Percentiles rank a stretch among this genome's conserved stretches.
These are phyloP conservation scores for Montipora foliosa DNA, from an alignment of 64 coral and sea anemone species.

Conservation along the genomic window DNA sequence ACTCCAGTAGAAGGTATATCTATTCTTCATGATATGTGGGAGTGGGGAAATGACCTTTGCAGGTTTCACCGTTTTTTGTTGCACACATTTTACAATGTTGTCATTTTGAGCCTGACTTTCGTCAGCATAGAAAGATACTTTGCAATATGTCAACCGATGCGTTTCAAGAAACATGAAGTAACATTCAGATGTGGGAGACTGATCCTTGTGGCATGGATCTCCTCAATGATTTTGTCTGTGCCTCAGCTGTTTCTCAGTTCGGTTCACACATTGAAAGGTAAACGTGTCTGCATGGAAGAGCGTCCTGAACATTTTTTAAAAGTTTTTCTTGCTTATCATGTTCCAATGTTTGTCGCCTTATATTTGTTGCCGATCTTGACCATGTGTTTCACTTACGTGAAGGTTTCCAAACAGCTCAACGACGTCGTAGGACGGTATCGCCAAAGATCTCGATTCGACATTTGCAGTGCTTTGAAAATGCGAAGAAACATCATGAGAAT, in stretches of 20 bases:
- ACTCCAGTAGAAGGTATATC: conserved; percentile 48
- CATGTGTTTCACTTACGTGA: conserved; percentile 42
- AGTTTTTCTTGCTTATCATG: conserved; percentile 56
- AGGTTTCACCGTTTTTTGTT: conserved; percentile 35
- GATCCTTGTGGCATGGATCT: conserved; percentile 18
- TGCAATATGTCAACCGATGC: conserved; percentile 62
- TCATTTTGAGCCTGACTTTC: conserved; percentile 43
- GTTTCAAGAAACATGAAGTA: conserved; percentile 33
- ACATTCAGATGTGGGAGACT: not conserved
- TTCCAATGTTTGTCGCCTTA: conserved; percentile 51
- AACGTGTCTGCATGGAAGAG: conserved; percentile 25
- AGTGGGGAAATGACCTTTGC: conserved; percentile 24
- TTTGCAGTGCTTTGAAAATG: conserved; percentile 34
- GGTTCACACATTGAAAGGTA: not conserved
- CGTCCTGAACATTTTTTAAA: conserved; percentile 22
- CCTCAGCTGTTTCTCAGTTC: conserved; percentile 57
- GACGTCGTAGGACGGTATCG: conserved; percentile 30
- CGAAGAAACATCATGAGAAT: conserved; percentile 40
- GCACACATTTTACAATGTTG: conserved; percentile 58
- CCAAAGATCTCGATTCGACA: conserved; percentile 27
- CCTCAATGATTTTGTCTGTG: conserved; percentile 1
- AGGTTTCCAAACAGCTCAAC: conserved; percentile 16
- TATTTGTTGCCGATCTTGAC: conserved; percentile 48
- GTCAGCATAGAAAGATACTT: conserved; percentile 66
- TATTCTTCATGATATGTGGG: not conserved